Conservation (phyloP, 2,888 invertebrate genomes). For the Siphonodentalium dalli region DNA sequence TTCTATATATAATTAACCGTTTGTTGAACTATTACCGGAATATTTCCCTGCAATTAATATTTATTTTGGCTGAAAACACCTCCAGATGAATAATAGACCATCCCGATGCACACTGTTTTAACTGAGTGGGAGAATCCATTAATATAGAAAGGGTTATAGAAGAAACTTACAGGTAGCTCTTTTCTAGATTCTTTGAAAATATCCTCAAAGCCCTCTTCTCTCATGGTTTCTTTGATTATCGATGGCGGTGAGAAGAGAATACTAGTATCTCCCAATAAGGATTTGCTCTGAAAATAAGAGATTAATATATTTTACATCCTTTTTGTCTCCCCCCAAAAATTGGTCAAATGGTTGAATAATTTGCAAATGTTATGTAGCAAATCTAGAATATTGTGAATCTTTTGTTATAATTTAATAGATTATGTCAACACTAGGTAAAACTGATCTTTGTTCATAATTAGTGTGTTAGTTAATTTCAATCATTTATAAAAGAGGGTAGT, state of each 20-base stretch:
- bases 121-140: no score
- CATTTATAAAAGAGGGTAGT: no score
- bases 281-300: slow-evolving; percentile 80
- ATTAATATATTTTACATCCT: background rate
- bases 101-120: no score
- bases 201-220: slow-evolving; percentile 67
- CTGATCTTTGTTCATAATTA: background rate
- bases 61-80: no score
- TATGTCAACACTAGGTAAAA: background rate
- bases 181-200: no score
- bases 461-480: background rate
- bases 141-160: no score
- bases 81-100: no score
- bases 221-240: slow-evolving; percentile 82
- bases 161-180: background rate
- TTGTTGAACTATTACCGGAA: no score
- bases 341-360: background rate
- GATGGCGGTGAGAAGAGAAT: slow-evolving; percentile 86
- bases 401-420: background rate
- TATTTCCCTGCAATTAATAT: no score
- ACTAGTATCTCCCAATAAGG: slow-evolving; percentile 77
- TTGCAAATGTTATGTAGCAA: background rate
- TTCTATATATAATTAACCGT: no score
- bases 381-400: background rate
- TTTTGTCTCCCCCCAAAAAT: background rate